A percentile compares a stretch with the other conserved stretches of the same genome.
phyloP scores from a whole-genome alignment of 2,113 vertebrate genomes.

The Sapajus apella region DNA sequence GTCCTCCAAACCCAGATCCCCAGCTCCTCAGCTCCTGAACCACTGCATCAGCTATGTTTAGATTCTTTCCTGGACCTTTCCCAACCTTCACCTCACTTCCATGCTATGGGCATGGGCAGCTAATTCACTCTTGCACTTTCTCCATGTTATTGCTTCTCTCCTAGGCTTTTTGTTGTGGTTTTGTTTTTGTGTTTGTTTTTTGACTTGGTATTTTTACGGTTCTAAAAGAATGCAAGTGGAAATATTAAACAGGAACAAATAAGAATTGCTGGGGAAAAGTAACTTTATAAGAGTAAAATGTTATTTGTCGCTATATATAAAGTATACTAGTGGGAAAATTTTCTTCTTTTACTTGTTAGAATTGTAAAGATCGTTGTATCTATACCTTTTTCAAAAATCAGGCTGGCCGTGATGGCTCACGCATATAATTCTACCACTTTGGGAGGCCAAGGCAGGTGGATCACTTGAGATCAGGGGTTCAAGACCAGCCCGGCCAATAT shows the following conservation, averaged over 20 bases:
- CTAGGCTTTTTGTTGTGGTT: background rate
- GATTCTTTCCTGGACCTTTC: background rate
- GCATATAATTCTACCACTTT: too few species aligned
- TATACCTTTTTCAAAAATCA: background rate
- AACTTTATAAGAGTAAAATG: background rate
- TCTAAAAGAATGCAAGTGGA: background rate
- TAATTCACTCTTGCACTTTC: background rate
- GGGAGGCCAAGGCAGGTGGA: too few species aligned
- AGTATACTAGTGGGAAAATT: background rate
- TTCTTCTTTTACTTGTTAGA: background rate
- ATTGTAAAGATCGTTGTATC: background rate
- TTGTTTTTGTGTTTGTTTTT: background rate
- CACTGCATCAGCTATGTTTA: background rate
- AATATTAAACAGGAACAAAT: slow-evolving; percentile 2
- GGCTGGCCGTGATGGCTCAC: too few species aligned
- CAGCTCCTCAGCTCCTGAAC: background rate
- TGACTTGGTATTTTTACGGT: background rate
- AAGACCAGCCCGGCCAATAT: too few species aligned
- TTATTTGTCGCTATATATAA: background rate
- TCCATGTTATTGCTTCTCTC: background rate
- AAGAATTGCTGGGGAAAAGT: background rate
- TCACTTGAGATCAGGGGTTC: too few species aligned
- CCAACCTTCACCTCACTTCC: background rate
- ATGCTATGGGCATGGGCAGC: too few species aligned
- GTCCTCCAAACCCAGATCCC: background rate